Percentiles rank a stretch among this genome's conserved stretches.
Conservation (phyloP, 2,113 vertebrate genomes). For the Cygnus buccinator region DNA sequence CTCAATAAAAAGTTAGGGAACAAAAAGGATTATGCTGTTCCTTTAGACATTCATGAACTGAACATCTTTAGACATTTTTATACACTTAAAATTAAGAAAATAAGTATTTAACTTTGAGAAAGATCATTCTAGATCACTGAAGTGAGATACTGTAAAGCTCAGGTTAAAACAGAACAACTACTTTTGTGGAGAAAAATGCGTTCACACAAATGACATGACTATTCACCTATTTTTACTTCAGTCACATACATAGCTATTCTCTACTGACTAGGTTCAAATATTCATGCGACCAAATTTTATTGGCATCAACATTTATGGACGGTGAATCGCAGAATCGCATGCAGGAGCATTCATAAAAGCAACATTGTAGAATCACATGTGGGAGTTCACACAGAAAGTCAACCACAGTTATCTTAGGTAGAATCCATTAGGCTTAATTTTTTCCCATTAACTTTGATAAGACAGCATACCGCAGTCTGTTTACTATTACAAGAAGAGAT, state of each 20-base stretch:
- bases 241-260: constrained; percentile 41
- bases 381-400: constrained; percentile 25
- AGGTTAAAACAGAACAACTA: not conserved
- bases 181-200: not conserved
- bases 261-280: constrained; percentile 9
- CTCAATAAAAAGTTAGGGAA: not conserved
- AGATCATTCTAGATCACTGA: not conserved
- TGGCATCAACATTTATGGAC: constrained; percentile 11
- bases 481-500: not conserved
- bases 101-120: not conserved
- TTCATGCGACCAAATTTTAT: constrained; percentile 42
- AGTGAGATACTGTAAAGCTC: not conserved
- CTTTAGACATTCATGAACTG: not conserved
- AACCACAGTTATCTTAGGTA: not conserved
- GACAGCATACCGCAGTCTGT: not conserved
- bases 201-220: not conserved
- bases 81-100: not conserved
- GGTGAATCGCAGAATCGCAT: constrained; percentile 22
- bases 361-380: not conserved
- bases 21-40: not conserved
- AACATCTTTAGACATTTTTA: not conserved
- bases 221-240: constrained; percentile 17
- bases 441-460: not conserved
- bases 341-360: constrained; percentile 48
- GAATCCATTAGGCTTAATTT: not conserved